Evolutionary conservation across 1,140 invertebrate species (phyloP), one percentile per base, ranked within the genome.

Genomic region (Lasaia peninsularis): DNA sequence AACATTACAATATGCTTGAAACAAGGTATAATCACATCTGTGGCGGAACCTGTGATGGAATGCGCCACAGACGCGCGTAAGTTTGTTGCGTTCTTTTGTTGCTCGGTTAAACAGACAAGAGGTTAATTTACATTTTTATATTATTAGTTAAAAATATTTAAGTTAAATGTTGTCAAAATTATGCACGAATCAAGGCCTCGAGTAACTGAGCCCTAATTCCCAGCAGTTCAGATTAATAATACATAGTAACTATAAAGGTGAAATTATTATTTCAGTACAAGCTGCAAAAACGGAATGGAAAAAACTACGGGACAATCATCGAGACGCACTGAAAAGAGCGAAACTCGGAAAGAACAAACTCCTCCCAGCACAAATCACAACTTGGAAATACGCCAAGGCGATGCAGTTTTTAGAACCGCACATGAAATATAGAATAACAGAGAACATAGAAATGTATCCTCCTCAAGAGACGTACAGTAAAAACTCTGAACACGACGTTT

Each of bases 361-460:
- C 24, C 55, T 87, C 21, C 84, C 84, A 2, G 81, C 84, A 16
- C 81, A 87, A 68, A 82, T 87, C 11, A 87, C 82, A 0, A 87
- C 84, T 11, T 87, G 84, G 84, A 87, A 87, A 37, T 87, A 87
- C 44, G 84, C 84, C 33, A 87, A 86, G 60, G 73, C 70, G 0
- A 87, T 87, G 84, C 82, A 87, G 55, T 87, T 87, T 49, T 71
- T 87, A 4, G 84, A 87, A 56, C 82, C 84, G 4, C 75, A 84
- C 50, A 86, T 86, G 82, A 87, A 87, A 55, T 86, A 87, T 53
- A 70, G 84, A 21, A 84, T 87, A 31, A 86, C 84, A n/a, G 84
- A 87, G 56, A 78, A 82, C 50, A 84, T 87, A 55, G 81, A 87
- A 50, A 73, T 80, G 62, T 79, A 84, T 33, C 61, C 75, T 4